Base-by-base conservation (phyloP, 2,888 invertebrate genomes). In the Nomada hirtipes region DNA sequence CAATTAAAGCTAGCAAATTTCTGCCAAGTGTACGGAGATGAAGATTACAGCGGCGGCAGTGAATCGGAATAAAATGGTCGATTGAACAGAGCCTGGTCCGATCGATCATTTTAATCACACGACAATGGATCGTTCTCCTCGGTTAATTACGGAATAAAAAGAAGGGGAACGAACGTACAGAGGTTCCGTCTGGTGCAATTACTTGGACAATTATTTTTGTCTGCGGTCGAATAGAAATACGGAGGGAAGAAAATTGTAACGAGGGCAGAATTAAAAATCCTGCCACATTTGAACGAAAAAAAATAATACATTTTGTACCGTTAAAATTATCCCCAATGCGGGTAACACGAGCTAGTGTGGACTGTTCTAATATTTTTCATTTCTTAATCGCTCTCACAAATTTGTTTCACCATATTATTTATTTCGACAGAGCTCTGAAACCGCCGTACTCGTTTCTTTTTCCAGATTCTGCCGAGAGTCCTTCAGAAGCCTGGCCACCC, bases 181-280 rank as follows among this genome's bases (percentile, higher is more conserved):
- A 23, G 36, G 20, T 57, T 20, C 10, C 1, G n/a, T 70, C 36
- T 26, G 13, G 9, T 1, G 36, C 50, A 57, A 67, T 74, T 57
- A 23, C 67, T 44, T 36, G 13, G 47, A 57, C 67, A 29, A 50
- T 68, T 68, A 50, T 68, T 68, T 68, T 74, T 36, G 18, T 44
- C 69, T 4, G 23, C 23, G 36, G n/a, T 50, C 11, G 23, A 60
- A 59, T 23, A 9, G n/a, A 26, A 18, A 20, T 20, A 26, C 13
- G 20, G 11, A 11, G 1, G 2, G 26, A 2, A 47, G 36, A 47
- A 15, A 47, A 13, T 47, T 47, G 47, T 47, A 47, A 15, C 47
- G 13, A 7, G 36, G 36, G 1, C 9, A 1, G 36, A 36, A 36
- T 36, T 36, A 36, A 36, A 36, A 36, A 36, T 36, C 7, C 36